Conservation (phyloP, 1,140 invertebrate genomes). For the Eciton burchellii region DNA sequence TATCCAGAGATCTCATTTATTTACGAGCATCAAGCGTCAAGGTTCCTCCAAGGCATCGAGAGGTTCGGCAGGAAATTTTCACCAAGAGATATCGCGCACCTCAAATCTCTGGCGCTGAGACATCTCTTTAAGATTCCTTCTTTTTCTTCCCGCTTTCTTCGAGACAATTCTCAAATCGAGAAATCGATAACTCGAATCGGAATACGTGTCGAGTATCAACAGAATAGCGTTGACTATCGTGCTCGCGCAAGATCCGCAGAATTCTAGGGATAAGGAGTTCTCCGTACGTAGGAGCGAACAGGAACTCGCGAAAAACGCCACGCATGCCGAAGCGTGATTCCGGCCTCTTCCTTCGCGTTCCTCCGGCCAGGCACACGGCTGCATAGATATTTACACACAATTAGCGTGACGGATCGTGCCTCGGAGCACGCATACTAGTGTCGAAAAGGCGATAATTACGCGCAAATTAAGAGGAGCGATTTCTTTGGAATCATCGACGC, state of each 20-base stretch:
- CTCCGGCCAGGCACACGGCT: not conserved
- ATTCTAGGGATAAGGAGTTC: conserved; percentile 68
- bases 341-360: conserved; percentile 40
- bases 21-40: not conserved
- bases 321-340: conserved; percentile 77
- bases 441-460: not conserved
- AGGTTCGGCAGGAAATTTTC: not conserved
- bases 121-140: too few species aligned
- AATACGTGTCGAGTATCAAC: not conserved
- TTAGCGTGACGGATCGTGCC: conserved; percentile 54
- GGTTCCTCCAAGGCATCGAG: not conserved
- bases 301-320: conserved; percentile 76
- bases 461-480: conserved; percentile 16
- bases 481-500: not conserved
- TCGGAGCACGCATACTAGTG: not conserved
- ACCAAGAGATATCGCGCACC: not conserved
- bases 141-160: too few species aligned
- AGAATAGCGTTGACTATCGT: conserved; percentile 39
- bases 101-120: not conserved
- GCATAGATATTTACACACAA: conserved; percentile 50
- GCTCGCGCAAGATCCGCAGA: conserved; percentile 30
- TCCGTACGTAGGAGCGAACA: too few species aligned
- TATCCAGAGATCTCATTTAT: too few species aligned
- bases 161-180: too few species aligned
- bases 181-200: too few species aligned